Conservation (phyloP, 2,888 invertebrate species). For the Stictocephala bisonia region DNA sequence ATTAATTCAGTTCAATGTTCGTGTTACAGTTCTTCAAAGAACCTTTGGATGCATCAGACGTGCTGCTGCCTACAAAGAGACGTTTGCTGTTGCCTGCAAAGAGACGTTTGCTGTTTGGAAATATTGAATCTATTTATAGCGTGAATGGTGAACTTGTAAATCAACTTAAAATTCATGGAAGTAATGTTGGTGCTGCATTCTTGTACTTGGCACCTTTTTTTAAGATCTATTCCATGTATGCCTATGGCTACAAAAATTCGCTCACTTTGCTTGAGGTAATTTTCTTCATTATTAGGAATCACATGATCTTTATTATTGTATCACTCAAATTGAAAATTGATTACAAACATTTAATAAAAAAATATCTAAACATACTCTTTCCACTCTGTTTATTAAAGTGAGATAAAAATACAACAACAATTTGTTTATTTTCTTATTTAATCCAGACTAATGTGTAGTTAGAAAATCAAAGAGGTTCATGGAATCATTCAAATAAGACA, state of each 20-base stretch:
- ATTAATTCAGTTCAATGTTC: too few species aligned
- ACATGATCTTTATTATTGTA: not conserved
- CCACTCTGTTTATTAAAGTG: too few species aligned
- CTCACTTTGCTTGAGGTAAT: constrained; percentile 72
- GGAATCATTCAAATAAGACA: too few species aligned
- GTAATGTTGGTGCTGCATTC: constrained; percentile 75
- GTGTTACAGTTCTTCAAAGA: constrained; percentile 69
- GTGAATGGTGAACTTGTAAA: constrained; percentile 72
- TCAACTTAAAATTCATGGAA: constrained; percentile 68
- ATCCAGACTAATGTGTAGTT: too few species aligned
- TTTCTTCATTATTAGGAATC: not conserved
- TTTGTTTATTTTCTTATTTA: too few species aligned
- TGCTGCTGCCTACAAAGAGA: constrained; percentile 67
- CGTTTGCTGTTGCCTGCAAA: constrained; percentile 67
- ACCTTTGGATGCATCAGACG: constrained; percentile 68
- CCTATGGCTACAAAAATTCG: constrained; percentile 76
- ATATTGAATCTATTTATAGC: constrained; percentile 73
- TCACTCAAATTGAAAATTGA: too few species aligned
- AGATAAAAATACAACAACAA: too few species aligned
- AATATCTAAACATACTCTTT: too few species aligned
- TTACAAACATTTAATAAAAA: too few species aligned
- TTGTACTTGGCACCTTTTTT: constrained; percentile 79
- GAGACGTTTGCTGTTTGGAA: constrained; percentile 71
- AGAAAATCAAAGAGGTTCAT: too few species aligned
- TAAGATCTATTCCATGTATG: constrained; percentile 82